Conservation (phyloP, 2,888 invertebrate species). For the Trachelus iudaicus region DNA sequence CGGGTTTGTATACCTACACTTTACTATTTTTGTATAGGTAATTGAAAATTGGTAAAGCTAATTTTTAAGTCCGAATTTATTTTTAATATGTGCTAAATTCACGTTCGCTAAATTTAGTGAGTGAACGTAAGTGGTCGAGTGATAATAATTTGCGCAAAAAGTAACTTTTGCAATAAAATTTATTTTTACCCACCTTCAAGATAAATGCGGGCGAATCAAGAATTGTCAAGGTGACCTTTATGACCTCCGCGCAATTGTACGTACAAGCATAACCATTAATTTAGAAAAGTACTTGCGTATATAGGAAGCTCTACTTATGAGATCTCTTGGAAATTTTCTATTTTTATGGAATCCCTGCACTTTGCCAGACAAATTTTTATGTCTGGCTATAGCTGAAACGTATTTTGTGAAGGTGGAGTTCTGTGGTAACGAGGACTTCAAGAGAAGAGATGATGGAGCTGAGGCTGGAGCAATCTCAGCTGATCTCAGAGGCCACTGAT, state of each 20-base stretch:
- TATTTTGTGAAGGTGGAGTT: neutral
- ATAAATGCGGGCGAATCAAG: neutral
- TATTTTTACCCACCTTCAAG: neutral
- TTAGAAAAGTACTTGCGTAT: neutral
- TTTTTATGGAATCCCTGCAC: neutral
- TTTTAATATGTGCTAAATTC: neutral
- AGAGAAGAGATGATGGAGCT: slow-evolving; percentile 2
- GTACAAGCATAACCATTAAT: neutral
- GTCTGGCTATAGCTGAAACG: neutral
- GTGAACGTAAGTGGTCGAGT: neutral
- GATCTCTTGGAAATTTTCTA: neutral
- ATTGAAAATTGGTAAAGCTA: neutral
- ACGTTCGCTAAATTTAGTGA: neutral
- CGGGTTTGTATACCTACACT: slow-evolving; percentile 15
- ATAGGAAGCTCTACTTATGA: neutral
- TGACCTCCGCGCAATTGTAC: neutral
- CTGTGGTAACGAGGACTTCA: neutral
- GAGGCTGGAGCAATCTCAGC: slow-evolving; percentile 17
- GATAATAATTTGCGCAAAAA: neutral
- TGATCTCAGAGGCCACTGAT: slow-evolving; percentile 10
- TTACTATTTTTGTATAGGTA: neutral
- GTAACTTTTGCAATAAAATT: neutral
- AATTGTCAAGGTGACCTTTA: neutral
- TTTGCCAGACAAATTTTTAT: neutral
- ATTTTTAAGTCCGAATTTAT: neutral